These are phyloP conservation scores for Conomelus anceps DNA, from an alignment of 2,888 invertebrate genomes.

Conservation along the genomic window DNA sequence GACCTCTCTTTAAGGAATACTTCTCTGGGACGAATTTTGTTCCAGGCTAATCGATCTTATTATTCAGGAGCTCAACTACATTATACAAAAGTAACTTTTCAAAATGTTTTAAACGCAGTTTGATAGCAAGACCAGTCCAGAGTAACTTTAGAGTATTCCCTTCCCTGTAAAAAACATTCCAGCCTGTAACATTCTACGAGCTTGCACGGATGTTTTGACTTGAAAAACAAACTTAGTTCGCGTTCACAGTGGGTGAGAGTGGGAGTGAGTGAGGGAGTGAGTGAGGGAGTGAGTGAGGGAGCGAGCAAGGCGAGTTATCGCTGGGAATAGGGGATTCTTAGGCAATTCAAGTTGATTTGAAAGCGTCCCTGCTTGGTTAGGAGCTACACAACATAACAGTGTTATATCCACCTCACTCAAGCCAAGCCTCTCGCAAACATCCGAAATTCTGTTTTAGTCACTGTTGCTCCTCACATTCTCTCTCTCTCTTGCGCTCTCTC, in stretches of 20 bases:
- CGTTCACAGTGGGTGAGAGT: too few relatives aligned
- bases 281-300: too few relatives aligned
- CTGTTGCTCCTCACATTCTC: background rate
- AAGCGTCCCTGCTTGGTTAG: background rate
- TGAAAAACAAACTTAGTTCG: background rate
- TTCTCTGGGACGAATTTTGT: too few relatives aligned
- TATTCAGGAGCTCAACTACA: too few relatives aligned
- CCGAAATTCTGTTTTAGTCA: background rate
- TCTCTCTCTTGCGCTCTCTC: background rate
- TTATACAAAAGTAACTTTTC: too few relatives aligned
- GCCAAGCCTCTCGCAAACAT: background rate
- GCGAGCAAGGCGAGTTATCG: background rate
- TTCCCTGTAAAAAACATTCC: background rate
- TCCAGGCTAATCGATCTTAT: too few relatives aligned
- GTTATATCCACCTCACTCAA: background rate
- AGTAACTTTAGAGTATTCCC: background rate
- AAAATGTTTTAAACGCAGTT: too few relatives aligned
- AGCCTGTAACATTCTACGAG: background rate
- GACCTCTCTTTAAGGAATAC: too few relatives aligned
- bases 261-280: too few relatives aligned
- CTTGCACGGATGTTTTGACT: background rate
- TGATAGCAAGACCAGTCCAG: background rate
- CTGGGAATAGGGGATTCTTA: background rate
- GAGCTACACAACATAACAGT: background rate
- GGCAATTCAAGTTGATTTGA: background rate